Conservation (phyloP, 2,113 vertebrate genomes). For the Merops nubicus region DNA sequence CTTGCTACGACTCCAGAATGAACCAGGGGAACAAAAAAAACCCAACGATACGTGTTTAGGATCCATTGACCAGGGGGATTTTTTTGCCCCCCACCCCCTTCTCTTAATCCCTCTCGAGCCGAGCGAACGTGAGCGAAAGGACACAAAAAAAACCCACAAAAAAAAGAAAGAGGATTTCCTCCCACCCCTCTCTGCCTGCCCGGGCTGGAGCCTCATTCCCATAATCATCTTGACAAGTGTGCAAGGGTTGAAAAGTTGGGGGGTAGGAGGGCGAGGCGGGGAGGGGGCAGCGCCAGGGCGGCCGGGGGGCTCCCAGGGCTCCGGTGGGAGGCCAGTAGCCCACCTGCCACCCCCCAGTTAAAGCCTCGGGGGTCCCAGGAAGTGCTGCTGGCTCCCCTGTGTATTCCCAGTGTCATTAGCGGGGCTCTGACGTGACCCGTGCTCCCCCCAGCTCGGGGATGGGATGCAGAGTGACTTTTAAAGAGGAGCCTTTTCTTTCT, state of each 20-base stretch:
- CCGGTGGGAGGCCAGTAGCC: too few species aligned
- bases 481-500: slow-evolving; percentile 33
- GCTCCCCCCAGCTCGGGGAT: slow-evolving; percentile 62
- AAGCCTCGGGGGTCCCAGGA: slow-evolving; percentile 70
- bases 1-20: neutral
- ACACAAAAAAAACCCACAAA: neutral
- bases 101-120: slow-evolving; percentile 58
- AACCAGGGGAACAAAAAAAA: neutral
- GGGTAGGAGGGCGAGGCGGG: neutral
- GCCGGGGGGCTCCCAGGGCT: too few species aligned
- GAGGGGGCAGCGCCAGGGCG: slow-evolving; percentile 33
- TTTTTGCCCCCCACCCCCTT: neutral
- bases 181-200: slow-evolving; percentile 82
- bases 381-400: slow-evolving; percentile 72
- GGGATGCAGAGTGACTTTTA: slow-evolving; percentile 73
- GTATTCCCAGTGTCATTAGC: slow-evolving; percentile 75
- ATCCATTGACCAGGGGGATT: neutral
- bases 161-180: slow-evolving; percentile 73
- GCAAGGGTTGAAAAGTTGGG: slow-evolving; percentile 76
- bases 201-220: slow-evolving; percentile 82
- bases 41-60: slow-evolving; percentile 21
- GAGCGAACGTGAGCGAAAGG: neutral
- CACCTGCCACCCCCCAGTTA: slow-evolving; percentile 85
- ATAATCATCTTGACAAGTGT: slow-evolving; percentile 93
- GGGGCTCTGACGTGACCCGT: slow-evolving; percentile 70